Evolutionary conservation across 1,140 invertebrate species (phyloP), one percentile per base, ranked within the genome.

Genomic region (Cecropterus lyciades): DNA sequence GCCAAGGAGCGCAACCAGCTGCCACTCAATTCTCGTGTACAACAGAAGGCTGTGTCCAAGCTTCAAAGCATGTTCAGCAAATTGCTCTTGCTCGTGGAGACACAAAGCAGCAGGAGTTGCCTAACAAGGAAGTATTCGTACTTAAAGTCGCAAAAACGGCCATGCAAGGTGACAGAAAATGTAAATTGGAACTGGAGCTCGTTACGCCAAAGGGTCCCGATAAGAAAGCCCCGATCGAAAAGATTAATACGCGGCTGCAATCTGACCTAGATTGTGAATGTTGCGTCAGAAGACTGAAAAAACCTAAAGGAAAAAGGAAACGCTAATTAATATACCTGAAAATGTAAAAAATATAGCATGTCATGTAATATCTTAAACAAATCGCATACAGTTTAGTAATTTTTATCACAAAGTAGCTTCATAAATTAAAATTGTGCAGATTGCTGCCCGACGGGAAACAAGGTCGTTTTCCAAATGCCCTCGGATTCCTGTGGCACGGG

Each of bases 111-210:
- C 66, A 69, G 27, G 72, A 77, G 65, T 67, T 68, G 11, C 69
- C 71, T 20, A 89, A 87, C 33, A 81, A 71, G 60, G 87, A 90
- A 49, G 79, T 79, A 9, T 91, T 88, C 69, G 89, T 91, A 43
- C 67, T 91, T 51, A 91, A 89, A 82, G 84, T 91, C 33, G 86
- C 82, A n/a, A 91, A 91, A 80, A 91, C 86, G n/a, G 85, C 85
- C 5, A 74, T 81, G 48, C 69, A 86, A 65, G 83, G 81, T n/a
- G 87, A 91, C 59, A 84, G 75, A 68, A 91, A 89, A 77, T 84
- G 79, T 52, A 90, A 87, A 82, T 27, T 90, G 24, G 87, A 91
- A 70, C 56, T 91, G 24, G 89, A 91, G 74, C 63, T 91, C 13
- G 85, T 85, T 17, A 81, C 89, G 7, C 89, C 87, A 10, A 91